Evolutionary conservation across 2,888 invertebrate species (phyloP).

Genomic region (Agrotis puta): DNA sequence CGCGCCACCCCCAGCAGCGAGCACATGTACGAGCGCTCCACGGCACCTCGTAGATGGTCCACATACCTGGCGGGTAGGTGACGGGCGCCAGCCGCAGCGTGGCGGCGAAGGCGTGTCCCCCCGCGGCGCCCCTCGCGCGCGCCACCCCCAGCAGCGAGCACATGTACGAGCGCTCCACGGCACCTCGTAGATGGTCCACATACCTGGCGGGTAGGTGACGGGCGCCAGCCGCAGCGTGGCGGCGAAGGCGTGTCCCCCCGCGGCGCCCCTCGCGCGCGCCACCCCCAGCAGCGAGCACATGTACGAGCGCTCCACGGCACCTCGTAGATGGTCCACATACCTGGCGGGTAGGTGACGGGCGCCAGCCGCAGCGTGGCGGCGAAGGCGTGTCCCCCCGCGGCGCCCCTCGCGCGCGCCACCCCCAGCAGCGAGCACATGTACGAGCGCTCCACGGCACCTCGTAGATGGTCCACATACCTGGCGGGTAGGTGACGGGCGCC

Average conservation of each 20-base stretch:
- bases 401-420: conserved; percentile 97
- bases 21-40: conserved; percentile 97
- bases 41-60: conserved; percentile 66
- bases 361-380: conserved; percentile 94
- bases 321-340: neutral
- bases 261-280: conserved; percentile 96
- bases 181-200: no score
- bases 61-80: conserved; percentile 74
- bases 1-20: conserved; percentile 97
- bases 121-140: conserved; percentile 96
- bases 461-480: neutral
- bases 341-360: conserved; percentile 87
- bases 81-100: conserved; percentile 93
- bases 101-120: conserved; percentile 96
- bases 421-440: conserved; percentile 98
- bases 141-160: conserved; percentile 97
- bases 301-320: conserved; percentile 96
- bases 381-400: conserved; percentile 96
- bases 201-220: conserved; percentile 81
- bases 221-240: conserved; percentile 93
- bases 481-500: conserved; percentile 89
- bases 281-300: conserved; percentile 97
- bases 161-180: conserved; percentile 97
- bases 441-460: conserved; percentile 95
- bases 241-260: conserved; percentile 96